A percentile compares a stretch with the other conserved stretches of the same genome.
phyloP scores from a whole-genome alignment of 2,797 vertebrate genomes.

The Carapus acus region DNA sequence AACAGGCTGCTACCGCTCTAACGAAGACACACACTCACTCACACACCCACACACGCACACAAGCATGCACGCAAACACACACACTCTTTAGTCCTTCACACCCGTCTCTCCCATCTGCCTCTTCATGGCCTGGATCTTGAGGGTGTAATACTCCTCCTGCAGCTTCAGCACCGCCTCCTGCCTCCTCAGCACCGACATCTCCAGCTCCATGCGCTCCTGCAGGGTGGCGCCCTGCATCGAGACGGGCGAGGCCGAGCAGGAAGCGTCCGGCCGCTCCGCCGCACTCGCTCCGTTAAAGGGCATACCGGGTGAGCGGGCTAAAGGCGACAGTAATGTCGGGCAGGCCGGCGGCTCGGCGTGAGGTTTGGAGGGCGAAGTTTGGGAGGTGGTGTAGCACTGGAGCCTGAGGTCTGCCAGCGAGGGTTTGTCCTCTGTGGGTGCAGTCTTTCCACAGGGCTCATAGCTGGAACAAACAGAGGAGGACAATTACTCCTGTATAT shows the following conservation, averaged over 20 bases:
- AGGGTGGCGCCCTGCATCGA: constrained; percentile 20
- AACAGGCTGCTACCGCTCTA: too few relatives aligned
- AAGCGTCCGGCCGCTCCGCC: constrained; percentile 20
- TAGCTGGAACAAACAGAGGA: constrained; percentile 34
- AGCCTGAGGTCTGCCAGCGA: constrained; percentile 19
- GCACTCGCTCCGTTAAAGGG: constrained; percentile 14
- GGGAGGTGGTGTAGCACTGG: constrained; percentile 11
- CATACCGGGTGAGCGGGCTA: constrained; percentile 10
- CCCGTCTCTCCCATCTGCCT: constrained; percentile 37
- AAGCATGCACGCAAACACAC: not conserved
- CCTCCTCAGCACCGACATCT: constrained; percentile 57
- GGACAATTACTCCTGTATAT: too few relatives aligned
- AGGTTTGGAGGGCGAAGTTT: not conserved
- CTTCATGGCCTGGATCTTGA: constrained; percentile 58
- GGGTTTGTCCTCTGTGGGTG: constrained; percentile 13
- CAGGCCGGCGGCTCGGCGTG: constrained; percentile 1
- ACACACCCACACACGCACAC: too few relatives aligned
- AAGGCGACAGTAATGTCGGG: constrained; percentile 12
- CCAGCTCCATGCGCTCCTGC: constrained; percentile 53
- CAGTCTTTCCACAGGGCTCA: constrained; percentile 24
- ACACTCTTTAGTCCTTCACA: constrained; percentile 10
- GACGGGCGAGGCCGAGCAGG: constrained; percentile 19
- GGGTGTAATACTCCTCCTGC: constrained; percentile 62
- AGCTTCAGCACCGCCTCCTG: constrained; percentile 59
- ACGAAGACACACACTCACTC: too few relatives aligned